Evolutionary conservation across 2,797 vertebrate genomes (phyloP).

Genomic region (Tragelaphus oryx): DNA sequence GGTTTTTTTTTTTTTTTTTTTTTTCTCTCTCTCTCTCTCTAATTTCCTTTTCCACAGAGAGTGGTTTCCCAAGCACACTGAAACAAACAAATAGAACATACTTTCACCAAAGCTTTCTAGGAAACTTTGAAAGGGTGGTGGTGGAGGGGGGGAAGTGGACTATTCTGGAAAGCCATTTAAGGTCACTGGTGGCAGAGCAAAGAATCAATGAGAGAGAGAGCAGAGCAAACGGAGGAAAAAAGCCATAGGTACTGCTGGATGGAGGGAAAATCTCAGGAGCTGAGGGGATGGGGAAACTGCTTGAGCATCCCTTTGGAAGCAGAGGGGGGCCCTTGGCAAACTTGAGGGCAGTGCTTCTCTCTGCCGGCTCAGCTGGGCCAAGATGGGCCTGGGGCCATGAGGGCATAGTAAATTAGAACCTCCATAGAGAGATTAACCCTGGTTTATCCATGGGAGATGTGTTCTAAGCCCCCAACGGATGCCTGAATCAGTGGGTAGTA

Average conservation of each 20-base stretch:
- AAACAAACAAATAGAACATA: not conserved
- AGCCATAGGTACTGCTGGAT: not conserved
- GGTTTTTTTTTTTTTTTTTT: too few relatives aligned
- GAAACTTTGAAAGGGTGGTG: not conserved
- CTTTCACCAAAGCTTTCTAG: not conserved
- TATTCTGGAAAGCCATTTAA: conserved; percentile 12
- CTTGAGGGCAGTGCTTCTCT: not conserved
- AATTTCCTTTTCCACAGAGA: not conserved
- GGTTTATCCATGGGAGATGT: not conserved
- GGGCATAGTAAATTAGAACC: not conserved
- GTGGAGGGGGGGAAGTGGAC: not conserved
- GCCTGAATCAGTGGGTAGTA: not conserved
- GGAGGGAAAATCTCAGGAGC: not conserved
- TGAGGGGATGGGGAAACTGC: not conserved
- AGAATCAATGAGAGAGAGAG: not conserved
- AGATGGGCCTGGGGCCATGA: not conserved
- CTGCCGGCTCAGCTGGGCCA: not conserved
- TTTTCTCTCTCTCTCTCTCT: not conserved
- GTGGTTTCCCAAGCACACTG: not conserved
- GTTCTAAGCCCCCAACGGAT: not conserved
- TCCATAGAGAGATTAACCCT: not conserved
- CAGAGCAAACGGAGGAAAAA: not conserved
- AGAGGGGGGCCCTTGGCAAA: not conserved
- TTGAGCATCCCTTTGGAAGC: not conserved
- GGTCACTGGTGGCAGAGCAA: not conserved